Evolutionary conservation across 2,888 invertebrate genomes (phyloP).

Genomic region (Bedellia somnulentella): DNA sequence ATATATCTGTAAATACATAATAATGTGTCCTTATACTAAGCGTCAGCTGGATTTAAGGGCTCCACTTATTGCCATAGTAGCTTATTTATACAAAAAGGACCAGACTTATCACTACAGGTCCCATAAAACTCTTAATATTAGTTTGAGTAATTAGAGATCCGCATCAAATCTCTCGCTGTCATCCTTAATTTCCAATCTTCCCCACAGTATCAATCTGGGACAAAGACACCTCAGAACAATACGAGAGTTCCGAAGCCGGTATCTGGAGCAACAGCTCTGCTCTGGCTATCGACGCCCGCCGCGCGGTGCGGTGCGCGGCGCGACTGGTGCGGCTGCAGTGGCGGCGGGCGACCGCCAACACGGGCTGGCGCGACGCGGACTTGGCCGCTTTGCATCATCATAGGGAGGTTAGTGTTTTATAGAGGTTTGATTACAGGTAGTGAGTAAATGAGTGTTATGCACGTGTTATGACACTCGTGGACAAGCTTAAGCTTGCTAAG

Average conservation of each 20-base stretch:
- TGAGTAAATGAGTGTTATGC: too few species aligned
- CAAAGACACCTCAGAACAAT: slow-evolving; percentile 23
- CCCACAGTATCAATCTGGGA: slow-evolving; percentile 44
- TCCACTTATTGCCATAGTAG: too few species aligned
- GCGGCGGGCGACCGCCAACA: slow-evolving; percentile 31
- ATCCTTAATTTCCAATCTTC: background rate
- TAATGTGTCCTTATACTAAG: too few species aligned
- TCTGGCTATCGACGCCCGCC: slow-evolving; percentile 40
- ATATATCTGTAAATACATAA: too few species aligned
- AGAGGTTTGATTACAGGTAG: background rate
- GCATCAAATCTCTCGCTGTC: background rate
- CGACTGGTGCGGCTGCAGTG: slow-evolving; percentile 46
- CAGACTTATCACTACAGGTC: too few species aligned
- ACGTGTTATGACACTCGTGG: too few species aligned
- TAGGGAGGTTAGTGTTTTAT: slow-evolving; percentile 30
- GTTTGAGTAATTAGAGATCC: too few species aligned
- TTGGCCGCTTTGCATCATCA: slow-evolving; percentile 45
- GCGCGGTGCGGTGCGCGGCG: slow-evolving; percentile 46
- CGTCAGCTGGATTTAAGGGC: too few species aligned
- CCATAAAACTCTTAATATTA: too few species aligned
- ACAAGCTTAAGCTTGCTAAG: too few species aligned
- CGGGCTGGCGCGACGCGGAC: slow-evolving; percentile 47
- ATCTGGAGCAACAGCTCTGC: slow-evolving; percentile 54
- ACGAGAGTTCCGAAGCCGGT: slow-evolving; percentile 40
- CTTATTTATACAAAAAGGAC: too few species aligned